A percentile compares a stretch with the other conserved stretches of the same genome.
Evolutionary conservation across 2,113 vertebrate species (phyloP).

Genomic region (Actenoides lindsayi): DNA sequence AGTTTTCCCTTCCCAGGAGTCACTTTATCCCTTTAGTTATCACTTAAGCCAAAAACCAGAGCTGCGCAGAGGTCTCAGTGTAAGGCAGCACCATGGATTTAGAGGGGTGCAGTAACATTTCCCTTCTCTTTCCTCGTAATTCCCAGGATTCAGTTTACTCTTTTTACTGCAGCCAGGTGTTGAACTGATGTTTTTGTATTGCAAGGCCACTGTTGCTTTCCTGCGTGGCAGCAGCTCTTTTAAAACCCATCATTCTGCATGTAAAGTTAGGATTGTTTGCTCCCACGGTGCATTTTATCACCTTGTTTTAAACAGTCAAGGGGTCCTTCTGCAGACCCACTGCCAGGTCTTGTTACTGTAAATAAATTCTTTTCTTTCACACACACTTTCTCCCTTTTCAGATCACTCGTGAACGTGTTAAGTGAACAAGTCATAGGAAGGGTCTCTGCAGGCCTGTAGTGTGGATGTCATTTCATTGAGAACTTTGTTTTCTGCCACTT

Average conservation of each 20-base stretch:
- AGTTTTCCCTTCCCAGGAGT: not conserved
- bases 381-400: not conserved
- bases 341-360: not conserved
- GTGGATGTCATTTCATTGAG: not conserved
- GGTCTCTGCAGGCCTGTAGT: not conserved
- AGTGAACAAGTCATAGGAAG: not conserved
- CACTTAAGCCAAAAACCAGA: not conserved
- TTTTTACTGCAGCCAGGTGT: not conserved
- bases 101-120: not conserved
- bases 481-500: not conserved
- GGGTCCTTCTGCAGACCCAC: not conserved
- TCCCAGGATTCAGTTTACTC: not conserved
- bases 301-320: not conserved
- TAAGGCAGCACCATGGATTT: not conserved
- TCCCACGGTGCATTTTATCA: not conserved
- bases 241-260: rapidly evolving
- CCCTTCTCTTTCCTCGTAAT: not conserved
- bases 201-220: not conserved
- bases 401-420: rapidly evolving
- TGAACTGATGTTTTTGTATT: not conserved
- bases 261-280: not conserved
- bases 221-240: not conserved
- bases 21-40: not conserved
- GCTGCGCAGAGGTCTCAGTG: not conserved
- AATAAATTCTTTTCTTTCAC: not conserved